Evolutionary conservation across 2,888 invertebrate genomes (phyloP), one percentile per base, ranked within the genome.

Genomic region (Frankliniella intonsa): DNA sequence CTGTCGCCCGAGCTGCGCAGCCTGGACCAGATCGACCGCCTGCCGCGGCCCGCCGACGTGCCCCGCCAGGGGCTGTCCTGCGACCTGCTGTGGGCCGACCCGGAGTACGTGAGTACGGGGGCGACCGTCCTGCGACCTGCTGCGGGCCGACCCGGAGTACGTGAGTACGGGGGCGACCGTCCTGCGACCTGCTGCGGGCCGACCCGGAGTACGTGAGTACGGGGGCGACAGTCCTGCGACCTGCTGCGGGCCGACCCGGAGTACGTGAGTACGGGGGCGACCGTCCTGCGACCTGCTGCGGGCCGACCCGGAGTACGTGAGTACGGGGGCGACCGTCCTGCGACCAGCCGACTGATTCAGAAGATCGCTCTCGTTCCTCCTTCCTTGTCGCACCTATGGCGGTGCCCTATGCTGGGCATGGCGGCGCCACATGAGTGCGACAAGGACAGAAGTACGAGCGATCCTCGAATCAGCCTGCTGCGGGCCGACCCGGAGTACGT

Each of bases 51-150:
- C 80, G 90, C 90, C 81, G 80, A 82, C 51, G 90, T 91, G 22
- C 91, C 91, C 19, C 90, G 91, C 85, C 87, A 86, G 88, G 90
- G 91, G 80, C 86, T 91, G 82, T 86, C 91, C 80, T 91, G 91
- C 86, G 91, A 91, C 86, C 86, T 91, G 83, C 86, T 91, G 83
- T 91, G 91, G 91, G 88, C 91, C 27, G 90, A 88, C 83, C 87
- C 87, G 11, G 69, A 76, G 25, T 76, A 76, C 25, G 69, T 76
- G 25, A 90, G 90, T 84, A 90, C 90, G 83, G 55, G 55, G 3
- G 55, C 55, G 17, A 8, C 55, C 55, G 55, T 5, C 17, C 55
- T 55, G 55, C 55, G 55, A 55, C 14, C 14, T 17, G 62, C 62
- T 38, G 38, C 38, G 38, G 38, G 38, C 38, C 38, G 38, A 38